Conservation (phyloP, 2,113 vertebrate species). For the Chamaea fasciata region DNA sequence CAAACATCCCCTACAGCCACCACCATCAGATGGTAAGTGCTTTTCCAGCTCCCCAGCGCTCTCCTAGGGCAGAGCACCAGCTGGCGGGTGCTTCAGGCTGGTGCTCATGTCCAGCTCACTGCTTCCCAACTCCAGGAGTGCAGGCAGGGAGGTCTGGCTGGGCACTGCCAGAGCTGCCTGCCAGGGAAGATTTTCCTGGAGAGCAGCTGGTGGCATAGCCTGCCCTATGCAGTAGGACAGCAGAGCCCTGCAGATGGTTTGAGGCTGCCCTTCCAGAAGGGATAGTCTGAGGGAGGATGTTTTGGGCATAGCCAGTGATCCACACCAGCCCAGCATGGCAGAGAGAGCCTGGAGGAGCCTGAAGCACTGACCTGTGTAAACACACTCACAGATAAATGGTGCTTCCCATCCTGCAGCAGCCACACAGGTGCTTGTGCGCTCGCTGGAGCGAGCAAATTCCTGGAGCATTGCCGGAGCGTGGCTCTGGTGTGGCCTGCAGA, state of each 20-base stretch:
- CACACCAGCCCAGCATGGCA: background rate
- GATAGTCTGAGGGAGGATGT: accelerated
- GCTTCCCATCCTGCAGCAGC: background rate
- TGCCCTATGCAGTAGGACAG: background rate
- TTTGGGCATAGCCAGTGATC: background rate
- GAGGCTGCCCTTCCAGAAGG: background rate
- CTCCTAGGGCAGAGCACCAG: background rate
- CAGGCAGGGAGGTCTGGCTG: background rate
- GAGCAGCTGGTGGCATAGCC: background rate
- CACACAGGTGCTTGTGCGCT: accelerated
- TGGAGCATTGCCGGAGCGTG: accelerated
- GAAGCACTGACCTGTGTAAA: background rate
- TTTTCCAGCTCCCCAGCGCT: background rate
- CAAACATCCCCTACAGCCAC: constrained; percentile 92
- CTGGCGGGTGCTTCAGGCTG: background rate
- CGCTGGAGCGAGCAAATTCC: background rate
- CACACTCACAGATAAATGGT: accelerated
- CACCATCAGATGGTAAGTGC: constrained; percentile 99
- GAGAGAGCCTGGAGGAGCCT: background rate
- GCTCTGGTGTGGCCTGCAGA: background rate
- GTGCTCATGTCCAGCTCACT: background rate
- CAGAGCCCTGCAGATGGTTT: background rate
- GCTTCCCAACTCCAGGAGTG: background rate
- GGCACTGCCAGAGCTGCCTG: background rate
- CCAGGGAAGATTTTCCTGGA: background rate